Evolutionary conservation across 1,140 invertebrate species (phyloP).

Genomic region (Sesamia nonagrioides): DNA sequence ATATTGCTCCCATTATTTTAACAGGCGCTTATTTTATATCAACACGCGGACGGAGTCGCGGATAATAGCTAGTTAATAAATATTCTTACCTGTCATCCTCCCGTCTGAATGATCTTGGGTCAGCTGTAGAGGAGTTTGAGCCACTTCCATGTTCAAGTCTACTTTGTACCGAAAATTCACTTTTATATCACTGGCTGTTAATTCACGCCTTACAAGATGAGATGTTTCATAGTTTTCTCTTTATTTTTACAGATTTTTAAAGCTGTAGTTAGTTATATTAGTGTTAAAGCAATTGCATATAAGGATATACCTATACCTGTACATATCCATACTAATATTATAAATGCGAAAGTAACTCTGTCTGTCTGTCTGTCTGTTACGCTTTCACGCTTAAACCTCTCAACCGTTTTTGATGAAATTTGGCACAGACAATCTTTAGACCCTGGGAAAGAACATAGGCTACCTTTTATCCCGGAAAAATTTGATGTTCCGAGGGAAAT

Average conservation of each 20-base stretch:
- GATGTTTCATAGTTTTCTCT: slow-evolving; percentile 16
- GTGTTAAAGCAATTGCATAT: neutral
- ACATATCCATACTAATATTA: no score
- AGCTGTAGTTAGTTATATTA: neutral
- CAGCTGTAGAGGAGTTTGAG: slow-evolving; percentile 80
- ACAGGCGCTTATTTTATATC: no score
- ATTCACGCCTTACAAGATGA: neutral
- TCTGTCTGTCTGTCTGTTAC: no score
- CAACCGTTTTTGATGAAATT: no score
- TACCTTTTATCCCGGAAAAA: no score
- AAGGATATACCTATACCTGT: neutral
- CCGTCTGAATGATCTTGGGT: slow-evolving; percentile 83
- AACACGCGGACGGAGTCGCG: no score
- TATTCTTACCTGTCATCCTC: slow-evolving; percentile 71
- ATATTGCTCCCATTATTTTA: no score
- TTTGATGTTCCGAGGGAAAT: no score
- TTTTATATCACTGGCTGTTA: slow-evolving; percentile 48
- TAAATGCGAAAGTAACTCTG: no score
- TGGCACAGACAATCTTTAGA: no score
- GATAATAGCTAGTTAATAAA: neutral
- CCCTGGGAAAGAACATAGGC: no score
- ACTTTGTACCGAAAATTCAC: slow-evolving; percentile 22
- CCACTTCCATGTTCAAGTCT: slow-evolving; percentile 80
- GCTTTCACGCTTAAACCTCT: no score
- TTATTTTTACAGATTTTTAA: neutral